A percentile compares a stretch with the other conserved stretches of the same genome.
phyloP scores from a whole-genome alignment of 2,888 invertebrate species.

The Andrena praecox region DNA sequence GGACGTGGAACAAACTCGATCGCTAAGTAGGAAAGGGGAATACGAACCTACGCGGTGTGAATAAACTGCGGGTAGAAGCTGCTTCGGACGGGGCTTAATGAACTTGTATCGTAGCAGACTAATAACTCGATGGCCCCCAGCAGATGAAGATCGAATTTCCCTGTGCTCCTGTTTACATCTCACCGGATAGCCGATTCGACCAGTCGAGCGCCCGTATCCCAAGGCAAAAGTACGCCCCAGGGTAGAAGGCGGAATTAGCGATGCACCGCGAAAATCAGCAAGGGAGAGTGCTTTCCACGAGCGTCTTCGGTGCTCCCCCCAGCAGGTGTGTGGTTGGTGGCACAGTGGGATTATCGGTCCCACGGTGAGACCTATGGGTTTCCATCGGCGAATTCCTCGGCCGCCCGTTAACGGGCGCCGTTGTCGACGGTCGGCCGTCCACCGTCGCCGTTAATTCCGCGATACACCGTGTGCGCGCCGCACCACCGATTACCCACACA shows the following conservation, averaged over 20 bases:
- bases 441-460: slow-evolving; percentile 66
- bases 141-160: background rate
- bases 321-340: slow-evolving; percentile 25
- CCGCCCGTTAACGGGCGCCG: slow-evolving; percentile 46
- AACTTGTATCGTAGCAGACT: background rate
- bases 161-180: too few relatives aligned
- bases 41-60: background rate
- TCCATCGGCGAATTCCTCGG: slow-evolving; percentile 57
- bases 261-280: background rate
- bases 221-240: background rate
- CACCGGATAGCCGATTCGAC: too few relatives aligned
- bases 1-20: slow-evolving; percentile 4
- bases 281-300: background rate
- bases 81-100: background rate
- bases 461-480: slow-evolving; percentile 43
- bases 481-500: slow-evolving; percentile 47
- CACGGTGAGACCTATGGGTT: slow-evolving; percentile 53
- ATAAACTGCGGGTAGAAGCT: background rate
- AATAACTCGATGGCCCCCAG: background rate
- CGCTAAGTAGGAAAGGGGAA: too few relatives aligned
- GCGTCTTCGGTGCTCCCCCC: background rate
- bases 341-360: slow-evolving; percentile 49
- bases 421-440: slow-evolving; percentile 27
- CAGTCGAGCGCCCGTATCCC: background rate
- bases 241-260: background rate